Conservation (phyloP, 2,113 vertebrate species). For the Gymnogyps californianus region DNA sequence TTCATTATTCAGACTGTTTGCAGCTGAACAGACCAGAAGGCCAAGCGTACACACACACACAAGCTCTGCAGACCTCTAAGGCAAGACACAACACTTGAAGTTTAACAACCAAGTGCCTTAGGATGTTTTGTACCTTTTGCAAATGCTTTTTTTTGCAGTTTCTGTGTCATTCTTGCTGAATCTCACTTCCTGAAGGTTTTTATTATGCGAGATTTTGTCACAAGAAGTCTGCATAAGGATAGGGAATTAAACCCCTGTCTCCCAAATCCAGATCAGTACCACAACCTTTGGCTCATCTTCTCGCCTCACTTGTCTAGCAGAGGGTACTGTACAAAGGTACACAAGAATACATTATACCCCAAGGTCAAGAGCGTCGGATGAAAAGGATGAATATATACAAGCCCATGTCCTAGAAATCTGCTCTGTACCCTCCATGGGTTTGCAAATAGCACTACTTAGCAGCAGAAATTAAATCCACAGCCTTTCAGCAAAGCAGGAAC, state of each 20-base stretch:
- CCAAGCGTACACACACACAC: not conserved
- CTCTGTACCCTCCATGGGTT: constrained; percentile 8
- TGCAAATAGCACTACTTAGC: constrained; percentile 24
- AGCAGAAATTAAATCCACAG: constrained; percentile 37
- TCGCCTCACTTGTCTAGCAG: not conserved
- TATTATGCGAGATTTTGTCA: not conserved
- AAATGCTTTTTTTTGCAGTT: not conserved
- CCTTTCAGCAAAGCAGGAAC: constrained; percentile 2
- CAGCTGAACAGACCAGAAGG: not conserved
- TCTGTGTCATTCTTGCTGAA: not conserved
- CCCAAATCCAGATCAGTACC: constrained; percentile 20
- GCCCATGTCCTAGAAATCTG: not conserved
- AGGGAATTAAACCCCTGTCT: not conserved
- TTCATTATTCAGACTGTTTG: not conserved
- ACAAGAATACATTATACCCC: not conserved
- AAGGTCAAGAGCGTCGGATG: not conserved
- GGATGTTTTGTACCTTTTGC: constrained; percentile 4
- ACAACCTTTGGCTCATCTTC: constrained; percentile 10
- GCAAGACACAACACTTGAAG: not conserved
- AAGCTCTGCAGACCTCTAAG: not conserved
- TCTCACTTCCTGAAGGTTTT: constrained; percentile 9
- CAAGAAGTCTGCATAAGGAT: not conserved
- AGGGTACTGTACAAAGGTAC: not conserved
- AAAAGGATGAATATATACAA: constrained; percentile 30
- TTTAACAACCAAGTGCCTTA: not conserved